Evolutionary conservation across 2,888 invertebrate genomes (phyloP), one percentile per base, ranked within the genome.

Genomic region (Muscina levida): DNA sequence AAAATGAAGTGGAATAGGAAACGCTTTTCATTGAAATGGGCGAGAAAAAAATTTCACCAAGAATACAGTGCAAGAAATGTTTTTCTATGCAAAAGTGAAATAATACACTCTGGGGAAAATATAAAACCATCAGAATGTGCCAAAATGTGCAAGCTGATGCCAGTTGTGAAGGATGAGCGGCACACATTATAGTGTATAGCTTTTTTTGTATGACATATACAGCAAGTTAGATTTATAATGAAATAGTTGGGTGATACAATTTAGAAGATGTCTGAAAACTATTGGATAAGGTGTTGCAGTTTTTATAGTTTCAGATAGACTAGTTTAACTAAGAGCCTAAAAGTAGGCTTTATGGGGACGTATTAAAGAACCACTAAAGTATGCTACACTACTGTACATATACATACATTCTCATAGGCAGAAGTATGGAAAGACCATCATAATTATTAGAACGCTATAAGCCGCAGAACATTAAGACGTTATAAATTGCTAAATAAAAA

Each of bases 61-160:
- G 8, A 46, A 48, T 19, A 15, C 17, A 37, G 31, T 48, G 11
- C 66, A 67, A 15, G 46, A 46, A 46, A 31, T 67, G 48, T 51
- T 67, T 48, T 67, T 51, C n/a, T n/a, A n/a, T n/a, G 37, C 48
- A 67, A 67, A 67, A 67, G 48, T 67, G 66, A 67, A 67, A 67
- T 26, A 67, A 51, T 67, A 24, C 13, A 17, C 66, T 48, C 51
- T 37, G 15, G 66, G 66, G 66, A 67, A 51, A 48, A 67, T 15
- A 37, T 37, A 19, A 37, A 67, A 67, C 48, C 15, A 67, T 51
- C 31, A 67, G 51, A 46, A 26, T 15, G 31, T 31, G 31, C 31
- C 48, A 48, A 15, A 48, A n/a, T 31, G 26, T 1, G 3, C 15
- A 15, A 15, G 57, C 1, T 1, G 57, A 10, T 31, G 57, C n/a